Evolutionary conservation across 2,113 vertebrate genomes (phyloP), one percentile per base, ranked within the genome.

Genomic region (Heterochromis multidens): DNA sequence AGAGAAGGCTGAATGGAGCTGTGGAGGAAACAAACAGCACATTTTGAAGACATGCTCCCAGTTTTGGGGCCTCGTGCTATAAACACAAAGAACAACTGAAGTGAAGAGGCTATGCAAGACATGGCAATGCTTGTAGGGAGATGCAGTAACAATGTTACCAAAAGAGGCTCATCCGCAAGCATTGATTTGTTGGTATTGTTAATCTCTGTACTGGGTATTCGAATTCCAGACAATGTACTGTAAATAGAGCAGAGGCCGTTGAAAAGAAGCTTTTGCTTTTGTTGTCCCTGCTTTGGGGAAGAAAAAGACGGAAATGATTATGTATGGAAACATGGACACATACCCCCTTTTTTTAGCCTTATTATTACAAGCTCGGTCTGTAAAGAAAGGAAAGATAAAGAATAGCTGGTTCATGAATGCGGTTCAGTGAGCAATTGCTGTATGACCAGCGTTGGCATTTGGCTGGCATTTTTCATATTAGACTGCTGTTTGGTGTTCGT

Each of bases 131-230:
- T 90, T 84, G 87, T 87, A 74, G 89, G 63, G 3, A 88, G 87
- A 61, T 87, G 63, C 81, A 72, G 77, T 57, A 81, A 87, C 86
- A 91, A 88, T 88, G 54, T 83, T 72, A 84, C 80, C 79, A 82
- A 89, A 92, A 72, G 54, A 84, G 49, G 65, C 62, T 82, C 80
- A 85, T 90, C 57, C 83, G 57, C 61, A 40, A 62, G 86, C 83
- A 83, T 92, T 95, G 90, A 91, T 88, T 89, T 86, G 79, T 89
- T 86, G 70, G 84, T 60, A 72, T 90, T 92, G 85, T 86, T 91
- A 85, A 89, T 95, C 90, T 89, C 70, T 84, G 58, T 81, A 77
- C 87, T 57, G 77, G 21, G 52, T 88, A 72, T 90, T 87, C 54
- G 77, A n/a, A 25, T 87, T 82, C 58, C 43, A 80, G 59, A 88